Evolutionary conservation across 2,113 vertebrate genomes (phyloP), one percentile per base, ranked within the genome.

Genomic region (Bufo bufo): DNA sequence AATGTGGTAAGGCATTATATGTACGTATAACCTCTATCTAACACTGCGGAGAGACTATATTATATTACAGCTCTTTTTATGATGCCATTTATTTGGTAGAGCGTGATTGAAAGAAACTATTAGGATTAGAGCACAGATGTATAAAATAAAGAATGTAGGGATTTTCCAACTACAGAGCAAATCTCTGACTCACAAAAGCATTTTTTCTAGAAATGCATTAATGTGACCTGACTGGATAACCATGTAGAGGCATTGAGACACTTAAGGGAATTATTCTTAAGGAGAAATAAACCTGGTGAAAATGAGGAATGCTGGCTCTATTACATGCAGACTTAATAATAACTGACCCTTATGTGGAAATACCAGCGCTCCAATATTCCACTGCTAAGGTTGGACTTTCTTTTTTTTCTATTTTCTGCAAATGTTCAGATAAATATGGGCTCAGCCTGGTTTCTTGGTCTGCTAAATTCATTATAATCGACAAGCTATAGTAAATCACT

Each of bases 171-270:
- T 52, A 65, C 49, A 12, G 82, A 84, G 82, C 63, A 84, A 69
- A 52, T 50, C 63, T 84, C 63, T 84, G 82, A 84, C 82, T 84
- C 82, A 84, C 82, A 84, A 84, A 84, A 84, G 63, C 65, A 84
- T 71, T 69, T 84, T 82, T 84, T 33, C 33, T 69, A 84, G 82
- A 84, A 71, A 84, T 84, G 82, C 47, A 84, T 84, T 71, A 84
- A 84, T 84, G 82, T 84, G 65, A 84, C 71, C 82, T 69, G 82
- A 84, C 82, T 69, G 82, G 82, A 84, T 69, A 84, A 54, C 82
- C 82, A 84, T 84, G 63, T 84, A 84, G n/a, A 84, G 82, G 47
- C 82, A 84, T 84, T 43, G 63, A 69, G 63, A 84, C 63, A 69
- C 82, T 23, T 50, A 33, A 71, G 82, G 63, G 49, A 69, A 84